phyloP scores from a whole-genome alignment of 2,888 invertebrate species.

The Agrochola litura region DNA sequence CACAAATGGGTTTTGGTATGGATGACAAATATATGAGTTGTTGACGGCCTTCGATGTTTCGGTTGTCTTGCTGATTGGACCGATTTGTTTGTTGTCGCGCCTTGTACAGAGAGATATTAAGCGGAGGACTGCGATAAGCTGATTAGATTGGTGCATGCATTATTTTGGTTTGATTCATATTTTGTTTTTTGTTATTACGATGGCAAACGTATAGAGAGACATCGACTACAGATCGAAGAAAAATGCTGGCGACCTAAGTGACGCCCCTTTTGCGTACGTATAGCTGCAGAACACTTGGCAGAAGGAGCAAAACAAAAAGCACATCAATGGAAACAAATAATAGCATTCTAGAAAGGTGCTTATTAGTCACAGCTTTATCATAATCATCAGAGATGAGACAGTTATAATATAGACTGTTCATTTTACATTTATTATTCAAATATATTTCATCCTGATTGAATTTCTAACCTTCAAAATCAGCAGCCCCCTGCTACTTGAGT shows the following conservation, averaged over 20 bases:
- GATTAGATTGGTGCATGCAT: background rate
- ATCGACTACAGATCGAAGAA: too few relatives aligned
- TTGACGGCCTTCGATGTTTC: constrained; percentile 48
- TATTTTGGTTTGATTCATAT: background rate
- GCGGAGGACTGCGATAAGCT: background rate
- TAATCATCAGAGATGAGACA: too few relatives aligned
- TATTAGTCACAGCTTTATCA: background rate
- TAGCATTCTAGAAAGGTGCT: background rate
- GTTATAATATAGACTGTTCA: too few relatives aligned
- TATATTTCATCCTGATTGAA: background rate
- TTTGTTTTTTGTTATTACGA: background rate
- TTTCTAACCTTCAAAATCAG: constrained; percentile 16
- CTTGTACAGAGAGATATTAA: background rate
- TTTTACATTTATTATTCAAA: background rate
- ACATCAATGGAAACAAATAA: too few relatives aligned
- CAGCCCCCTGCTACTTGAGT: background rate
- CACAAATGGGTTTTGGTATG: constrained; percentile 72
- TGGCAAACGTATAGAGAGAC: background rate
- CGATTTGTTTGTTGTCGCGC: constrained; percentile 28
- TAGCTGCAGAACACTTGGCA: background rate
- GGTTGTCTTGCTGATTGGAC: constrained; percentile 43
- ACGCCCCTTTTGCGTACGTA: background rate
- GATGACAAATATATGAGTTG: constrained; percentile 60
- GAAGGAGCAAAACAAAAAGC: background rate
- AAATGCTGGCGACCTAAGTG: too few relatives aligned